phyloP scores from a whole-genome alignment of 2,113 vertebrate genomes.

The Crotalus helleri region DNA sequence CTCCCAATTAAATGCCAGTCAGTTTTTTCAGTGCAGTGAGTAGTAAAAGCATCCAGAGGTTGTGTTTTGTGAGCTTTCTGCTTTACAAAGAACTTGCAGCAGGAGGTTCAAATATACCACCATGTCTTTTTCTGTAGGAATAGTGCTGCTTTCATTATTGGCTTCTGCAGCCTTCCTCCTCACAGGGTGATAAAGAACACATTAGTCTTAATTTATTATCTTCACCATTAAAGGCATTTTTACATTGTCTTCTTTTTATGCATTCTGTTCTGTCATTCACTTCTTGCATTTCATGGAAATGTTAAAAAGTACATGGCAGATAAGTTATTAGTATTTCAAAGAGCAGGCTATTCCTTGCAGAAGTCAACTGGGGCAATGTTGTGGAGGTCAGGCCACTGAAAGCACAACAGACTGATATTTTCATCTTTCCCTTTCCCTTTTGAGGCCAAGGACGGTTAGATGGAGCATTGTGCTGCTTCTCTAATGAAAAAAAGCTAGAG shows the following conservation, averaged over 20 bases:
- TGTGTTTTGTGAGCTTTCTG: not conserved
- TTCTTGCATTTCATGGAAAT: not conserved
- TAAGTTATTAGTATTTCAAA: not conserved
- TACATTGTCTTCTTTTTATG: not conserved
- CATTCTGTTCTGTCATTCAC: not conserved
- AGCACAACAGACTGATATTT: not conserved
- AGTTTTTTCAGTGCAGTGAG: not conserved
- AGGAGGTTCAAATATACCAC: not conserved
- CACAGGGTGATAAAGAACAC: not conserved
- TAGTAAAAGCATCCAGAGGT: not conserved
- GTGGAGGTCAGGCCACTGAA: not conserved
- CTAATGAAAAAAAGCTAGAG: slow-evolving; percentile 79
- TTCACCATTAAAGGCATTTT: not conserved
- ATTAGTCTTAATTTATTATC: not conserved
- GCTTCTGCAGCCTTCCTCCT: accelerated
- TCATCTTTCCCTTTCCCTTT: slow-evolving; percentile 39
- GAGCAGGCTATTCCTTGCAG: accelerated
- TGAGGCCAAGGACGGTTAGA: slow-evolving; percentile 82
- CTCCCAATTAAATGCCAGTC: not conserved
- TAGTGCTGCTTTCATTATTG: not conserved
- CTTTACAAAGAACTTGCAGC: not conserved
- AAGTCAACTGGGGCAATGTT: not conserved
- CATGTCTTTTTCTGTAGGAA: not conserved
- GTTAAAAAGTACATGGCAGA: accelerated
- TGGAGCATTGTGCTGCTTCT: slow-evolving; percentile 83